Percentiles rank a stretch among this genome's conserved stretches.
Evolutionary conservation across 2,797 vertebrate genomes (phyloP).

Genomic region (Leucoraja ocellata): DNA sequence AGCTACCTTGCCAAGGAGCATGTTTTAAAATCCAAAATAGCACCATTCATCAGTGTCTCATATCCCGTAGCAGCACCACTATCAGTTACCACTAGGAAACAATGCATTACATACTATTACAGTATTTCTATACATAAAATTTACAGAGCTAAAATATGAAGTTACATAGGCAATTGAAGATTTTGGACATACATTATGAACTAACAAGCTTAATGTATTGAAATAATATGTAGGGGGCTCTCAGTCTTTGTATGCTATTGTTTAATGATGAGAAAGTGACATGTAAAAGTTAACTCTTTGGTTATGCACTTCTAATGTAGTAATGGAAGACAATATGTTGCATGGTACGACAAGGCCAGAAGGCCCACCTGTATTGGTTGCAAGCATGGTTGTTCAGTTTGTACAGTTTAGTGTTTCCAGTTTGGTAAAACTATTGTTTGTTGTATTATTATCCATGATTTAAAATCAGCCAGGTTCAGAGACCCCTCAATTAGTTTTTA

Average conservation of each 20-base stretch:
- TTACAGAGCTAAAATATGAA: conserved; percentile 82
- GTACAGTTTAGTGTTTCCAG: conserved; percentile 65
- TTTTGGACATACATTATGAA: conserved; percentile 50
- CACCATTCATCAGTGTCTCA: conserved; percentile 95
- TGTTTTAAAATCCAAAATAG: conserved; percentile 90
- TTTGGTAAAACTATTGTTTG: conserved; percentile 64
- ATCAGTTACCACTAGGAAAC: conserved; percentile 92
- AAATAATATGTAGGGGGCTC: conserved; percentile 73
- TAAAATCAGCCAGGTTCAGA: conserved; percentile 76
- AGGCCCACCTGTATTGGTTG: conserved; percentile 73
- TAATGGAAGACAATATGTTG: conserved; percentile 70
- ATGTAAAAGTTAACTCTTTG: conserved; percentile 58
- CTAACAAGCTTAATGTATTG: conserved; percentile 71
- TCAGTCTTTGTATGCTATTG: conserved; percentile 72
- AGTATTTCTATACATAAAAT: conserved; percentile 77
- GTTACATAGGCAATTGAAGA: conserved; percentile 74
- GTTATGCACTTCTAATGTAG: conserved; percentile 57
- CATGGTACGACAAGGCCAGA: conserved; percentile 66
- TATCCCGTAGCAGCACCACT: conserved; percentile 83
- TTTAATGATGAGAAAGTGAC: conserved; percentile 54
- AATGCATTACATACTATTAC: conserved; percentile 81
- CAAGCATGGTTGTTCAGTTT: conserved; percentile 76
- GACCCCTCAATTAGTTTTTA: conserved; percentile 71
- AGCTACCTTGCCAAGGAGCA: conserved; percentile 89
- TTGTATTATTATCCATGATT: conserved; percentile 63